Base-by-base conservation (phyloP, 2,797 vertebrate genomes). In the Odontamblyopus rebecca region DNA sequence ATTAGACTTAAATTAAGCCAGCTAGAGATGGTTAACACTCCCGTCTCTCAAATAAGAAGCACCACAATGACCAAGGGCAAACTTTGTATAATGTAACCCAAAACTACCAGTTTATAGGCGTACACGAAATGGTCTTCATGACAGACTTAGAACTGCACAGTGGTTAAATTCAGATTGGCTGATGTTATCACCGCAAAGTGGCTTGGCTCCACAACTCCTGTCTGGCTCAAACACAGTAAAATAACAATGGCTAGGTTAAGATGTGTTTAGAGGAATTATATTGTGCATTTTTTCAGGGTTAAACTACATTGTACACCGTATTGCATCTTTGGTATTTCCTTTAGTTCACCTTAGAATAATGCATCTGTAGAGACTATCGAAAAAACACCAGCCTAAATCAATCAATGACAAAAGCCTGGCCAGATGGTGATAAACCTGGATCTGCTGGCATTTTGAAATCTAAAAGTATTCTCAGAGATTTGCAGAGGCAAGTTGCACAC, bases 51-150 rank as follows among this genome's bases (percentile, higher is more conserved):
- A 69, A 35, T 56, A 62, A 56, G 35, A 61, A 72, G 68, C 54
- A 57, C 18, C 66, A 69, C 74, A 73, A 77, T 61, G 69, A 18
- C 73, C 77, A 75, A 84, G 82, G 79, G 76, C 81, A 85, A 82
- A 90, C 78, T 78, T 76, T 84, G 78, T 84, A 84, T 88, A 66
- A 84, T 88, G 82, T 77, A 81, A 76, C 74, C 69, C 72, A 80
- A 77, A 86, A 76, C 81, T 53, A 73, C 13, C 76, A 83, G 63
- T 48, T 79, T 73, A 82, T 61, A 66, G 76, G 78, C 68, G 57
- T 69, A 76, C 78, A 82, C 75, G 75, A 82, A 19, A 84, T 75
- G 78, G 62, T 65, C 78, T 86, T 89, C 79, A 83, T 74, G 77
- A 74, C 75, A 69, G 67, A 68, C 73, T 38, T n/a, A 69, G 71